Conservation (phyloP, 2,888 invertebrate species). For the Drosophila cyrtoloma region DNA sequence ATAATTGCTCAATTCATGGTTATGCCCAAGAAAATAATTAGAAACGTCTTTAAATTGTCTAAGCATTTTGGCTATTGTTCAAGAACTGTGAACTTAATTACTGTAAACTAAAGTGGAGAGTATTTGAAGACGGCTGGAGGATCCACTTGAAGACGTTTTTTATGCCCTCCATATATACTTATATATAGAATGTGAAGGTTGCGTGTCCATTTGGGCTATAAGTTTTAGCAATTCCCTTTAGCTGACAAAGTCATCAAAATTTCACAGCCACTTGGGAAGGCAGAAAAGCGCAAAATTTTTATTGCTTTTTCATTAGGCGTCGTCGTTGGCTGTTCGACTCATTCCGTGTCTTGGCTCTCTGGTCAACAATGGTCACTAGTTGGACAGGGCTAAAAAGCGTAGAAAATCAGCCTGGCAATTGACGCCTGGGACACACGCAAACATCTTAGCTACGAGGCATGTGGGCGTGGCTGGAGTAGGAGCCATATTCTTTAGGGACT, state of each 20-base stretch:
- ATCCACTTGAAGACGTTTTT: slow-evolving; percentile 29
- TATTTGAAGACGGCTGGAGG: slow-evolving; percentile 8
- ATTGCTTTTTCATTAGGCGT: slow-evolving; percentile 77
- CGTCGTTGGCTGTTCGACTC: slow-evolving; percentile 15
- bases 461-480: neutral
- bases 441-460: slow-evolving; percentile 10
- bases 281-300: slow-evolving; percentile 80
- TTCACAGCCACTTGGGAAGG: slow-evolving; percentile 80
- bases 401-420: slow-evolving; percentile 41
- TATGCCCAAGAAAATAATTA: slow-evolving; percentile 25
- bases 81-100: slow-evolving; percentile 55
- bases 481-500: slow-evolving; percentile 35
- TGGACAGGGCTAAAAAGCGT: slow-evolving; percentile 35
- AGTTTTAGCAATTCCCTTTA: slow-evolving; percentile 65
- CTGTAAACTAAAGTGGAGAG: slow-evolving; percentile 47
- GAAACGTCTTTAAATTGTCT: slow-evolving; percentile 28
- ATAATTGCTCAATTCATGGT: slow-evolving; percentile 45
- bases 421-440: slow-evolving; percentile 50
- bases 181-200: slow-evolving; percentile 21
- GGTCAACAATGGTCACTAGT: slow-evolving; percentile 50
- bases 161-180: neutral
- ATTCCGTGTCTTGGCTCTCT: neutral
- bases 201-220: slow-evolving; percentile 57
- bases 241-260: slow-evolving; percentile 76
- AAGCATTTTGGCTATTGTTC: slow-evolving; percentile 38